These are phyloP conservation scores for Bombus terrestris DNA, from an alignment of 1,140 invertebrate species.

Conservation along the genomic window DNA sequence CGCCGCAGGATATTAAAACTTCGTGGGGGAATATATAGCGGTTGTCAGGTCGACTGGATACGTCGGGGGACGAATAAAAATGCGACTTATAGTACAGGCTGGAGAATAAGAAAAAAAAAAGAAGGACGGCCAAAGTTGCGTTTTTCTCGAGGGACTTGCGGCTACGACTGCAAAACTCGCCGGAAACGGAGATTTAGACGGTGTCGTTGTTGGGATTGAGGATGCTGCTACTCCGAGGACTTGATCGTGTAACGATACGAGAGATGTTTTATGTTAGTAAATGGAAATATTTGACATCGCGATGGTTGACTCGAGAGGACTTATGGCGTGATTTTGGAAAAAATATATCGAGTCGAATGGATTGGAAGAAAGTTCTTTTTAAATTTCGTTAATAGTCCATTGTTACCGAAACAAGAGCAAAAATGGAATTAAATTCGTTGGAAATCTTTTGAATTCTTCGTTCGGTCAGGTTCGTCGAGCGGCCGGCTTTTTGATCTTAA, in stretches of 20 bases:
- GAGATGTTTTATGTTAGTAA: neutral
- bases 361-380: too few relatives aligned
- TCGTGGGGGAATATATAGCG: conserved; percentile 28
- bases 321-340: neutral
- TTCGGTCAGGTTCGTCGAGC: too few relatives aligned
- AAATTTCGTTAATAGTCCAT: too few relatives aligned
- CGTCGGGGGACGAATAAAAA: conserved; percentile 46
- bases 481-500: too few relatives aligned
- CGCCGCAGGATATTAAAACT: conserved; percentile 60
- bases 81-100: neutral
- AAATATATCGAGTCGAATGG: neutral
- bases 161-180: neutral
- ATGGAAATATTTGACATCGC: neutral
- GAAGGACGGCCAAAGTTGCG: conserved; percentile 6
- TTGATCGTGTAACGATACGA: neutral
- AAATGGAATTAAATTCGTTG: too few relatives aligned
- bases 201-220: neutral
- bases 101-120: neutral
- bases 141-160: neutral
- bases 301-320: neutral
- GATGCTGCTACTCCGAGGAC: neutral
- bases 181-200: neutral
- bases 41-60: conserved; percentile 19
- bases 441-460: too few relatives aligned
- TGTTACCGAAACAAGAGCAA: too few relatives aligned